These are phyloP conservation scores for Bellardia pandia DNA, from an alignment of 2,888 invertebrate genomes.

Conservation along the genomic window DNA sequence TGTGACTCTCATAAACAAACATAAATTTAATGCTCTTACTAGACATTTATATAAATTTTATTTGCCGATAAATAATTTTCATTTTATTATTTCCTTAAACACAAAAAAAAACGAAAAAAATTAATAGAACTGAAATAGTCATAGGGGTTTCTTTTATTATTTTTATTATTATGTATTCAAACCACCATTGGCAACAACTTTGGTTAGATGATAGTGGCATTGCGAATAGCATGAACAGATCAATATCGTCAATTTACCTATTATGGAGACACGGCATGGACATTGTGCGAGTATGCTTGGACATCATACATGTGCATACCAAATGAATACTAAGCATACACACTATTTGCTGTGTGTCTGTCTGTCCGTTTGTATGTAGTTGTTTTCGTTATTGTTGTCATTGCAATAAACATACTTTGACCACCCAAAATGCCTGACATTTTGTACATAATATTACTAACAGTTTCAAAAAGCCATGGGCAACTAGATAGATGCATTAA, in stretches of 20 bases:
- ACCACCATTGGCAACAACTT: slow-evolving; percentile 32
- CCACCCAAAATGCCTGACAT: slow-evolving; percentile 64
- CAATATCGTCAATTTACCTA: slow-evolving; percentile 66
- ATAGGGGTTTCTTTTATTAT: slow-evolving; percentile 55
- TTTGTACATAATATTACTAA: slow-evolving; percentile 50
- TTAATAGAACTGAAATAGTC: slow-evolving; percentile 26
- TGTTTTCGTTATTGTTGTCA: slow-evolving; percentile 56
- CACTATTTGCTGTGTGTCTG: slow-evolving; percentile 31
- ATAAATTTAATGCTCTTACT: slow-evolving; percentile 55
- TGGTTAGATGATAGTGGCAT: slow-evolving; percentile 50
- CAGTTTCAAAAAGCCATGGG: slow-evolving; percentile 46
- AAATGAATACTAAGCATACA: slow-evolving; percentile 48
- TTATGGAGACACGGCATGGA: slow-evolving; percentile 50
- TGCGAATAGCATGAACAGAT: slow-evolving; percentile 62
- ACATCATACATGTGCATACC: slow-evolving; percentile 31
- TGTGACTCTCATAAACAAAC: slow-evolving; percentile 43
- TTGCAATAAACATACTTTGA: slow-evolving; percentile 48
- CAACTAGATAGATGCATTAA: slow-evolving; percentile 22
- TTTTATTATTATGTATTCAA: slow-evolving; percentile 56
- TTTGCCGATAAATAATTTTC: slow-evolving; percentile 61
- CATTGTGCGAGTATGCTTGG: slow-evolving; percentile 2
- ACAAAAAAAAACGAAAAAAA: background rate
- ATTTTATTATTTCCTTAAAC: slow-evolving; percentile 62
- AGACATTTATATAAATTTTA: slow-evolving; percentile 52
- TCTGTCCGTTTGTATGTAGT: background rate